phyloP scores from a whole-genome alignment of 1,140 invertebrate species.

The Leptonema lineaticorne region DNA sequence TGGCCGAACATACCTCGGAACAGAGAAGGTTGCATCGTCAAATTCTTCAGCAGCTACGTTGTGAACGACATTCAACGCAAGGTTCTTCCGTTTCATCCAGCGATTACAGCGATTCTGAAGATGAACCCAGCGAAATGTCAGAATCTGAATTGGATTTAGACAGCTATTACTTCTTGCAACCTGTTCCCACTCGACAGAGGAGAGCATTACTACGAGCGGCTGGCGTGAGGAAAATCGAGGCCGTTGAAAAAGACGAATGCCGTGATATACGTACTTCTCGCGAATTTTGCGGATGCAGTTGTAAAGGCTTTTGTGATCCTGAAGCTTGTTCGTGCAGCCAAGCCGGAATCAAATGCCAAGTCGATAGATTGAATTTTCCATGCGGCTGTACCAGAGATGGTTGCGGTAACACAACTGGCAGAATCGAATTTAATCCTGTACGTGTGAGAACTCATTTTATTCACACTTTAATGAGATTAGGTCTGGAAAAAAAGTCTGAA shows the following conservation, averaged over 20 bases:
- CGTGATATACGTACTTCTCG: constrained; percentile 87
- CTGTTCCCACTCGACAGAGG: constrained; percentile 89
- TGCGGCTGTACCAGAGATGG: constrained; percentile 94
- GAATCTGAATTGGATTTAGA: constrained; percentile 86
- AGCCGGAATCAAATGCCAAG: constrained; percentile 95
- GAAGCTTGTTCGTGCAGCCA: constrained; percentile 92
- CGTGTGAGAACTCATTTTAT: constrained; percentile 97
- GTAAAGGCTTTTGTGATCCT: constrained; percentile 92
- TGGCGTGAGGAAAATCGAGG: constrained; percentile 92
- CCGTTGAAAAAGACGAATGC: constrained; percentile 92
- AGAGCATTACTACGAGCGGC: constrained; percentile 82
- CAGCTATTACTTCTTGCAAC: constrained; percentile 91
- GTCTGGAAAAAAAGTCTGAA: constrained; percentile 71
- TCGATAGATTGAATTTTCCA: constrained; percentile 93
- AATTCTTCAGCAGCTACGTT: constrained; percentile 74
- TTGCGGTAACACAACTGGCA: constrained; percentile 88
- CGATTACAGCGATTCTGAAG: constrained; percentile 77
- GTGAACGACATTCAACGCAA: constrained; percentile 62
- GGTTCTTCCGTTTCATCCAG: constrained; percentile 62
- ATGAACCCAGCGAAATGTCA: constrained; percentile 79
- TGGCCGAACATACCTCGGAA: constrained; percentile 83
- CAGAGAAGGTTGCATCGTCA: constrained; percentile 82
- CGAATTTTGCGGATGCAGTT: constrained; percentile 94
- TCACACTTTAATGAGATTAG: constrained; percentile 92
- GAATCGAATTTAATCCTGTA: constrained; percentile 95